These are phyloP conservation scores for Beroe ovata DNA, from an alignment of 37 sponge, comb jelly and placozoan genomes.

Conservation along the genomic window DNA sequence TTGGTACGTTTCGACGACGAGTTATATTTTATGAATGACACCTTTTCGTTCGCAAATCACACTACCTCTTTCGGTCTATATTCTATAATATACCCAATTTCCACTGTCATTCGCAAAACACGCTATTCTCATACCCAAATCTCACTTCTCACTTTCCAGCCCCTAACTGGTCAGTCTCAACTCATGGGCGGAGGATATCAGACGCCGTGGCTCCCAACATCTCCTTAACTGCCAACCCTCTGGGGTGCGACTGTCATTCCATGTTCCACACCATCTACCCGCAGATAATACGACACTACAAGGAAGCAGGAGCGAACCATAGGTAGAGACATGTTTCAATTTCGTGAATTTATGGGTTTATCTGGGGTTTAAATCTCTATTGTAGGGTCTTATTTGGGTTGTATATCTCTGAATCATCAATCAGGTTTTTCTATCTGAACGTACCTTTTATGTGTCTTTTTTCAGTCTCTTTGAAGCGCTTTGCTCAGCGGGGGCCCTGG, in stretches of 20 bases:
- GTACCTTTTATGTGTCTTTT: too few relatives aligned
- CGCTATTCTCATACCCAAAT: background rate
- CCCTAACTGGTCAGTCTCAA: background rate
- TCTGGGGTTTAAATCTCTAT: too few relatives aligned
- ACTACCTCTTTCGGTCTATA: too few relatives aligned
- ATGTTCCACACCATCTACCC: conserved; percentile 83
- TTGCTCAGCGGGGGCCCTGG: conserved; percentile 63
- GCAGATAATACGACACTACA: conserved; percentile 86
- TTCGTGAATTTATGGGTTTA: too few relatives aligned
- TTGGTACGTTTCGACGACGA: background rate
- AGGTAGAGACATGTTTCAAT: conserved; percentile 71
- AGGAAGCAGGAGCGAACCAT: conserved; percentile 72
- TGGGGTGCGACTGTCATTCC: conserved; percentile 40
- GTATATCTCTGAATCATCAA: too few relatives aligned
- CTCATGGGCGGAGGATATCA: background rate
- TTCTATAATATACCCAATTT: too few relatives aligned
- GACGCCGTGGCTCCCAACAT: background rate
- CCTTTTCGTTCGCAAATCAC: too few relatives aligned
- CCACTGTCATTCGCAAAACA: too few relatives aligned
- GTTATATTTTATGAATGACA: too few relatives aligned
- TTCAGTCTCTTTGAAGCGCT: conserved; percentile 65
- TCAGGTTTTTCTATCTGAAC: too few relatives aligned
- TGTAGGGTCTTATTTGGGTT: too few relatives aligned
- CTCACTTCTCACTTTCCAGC: background rate
- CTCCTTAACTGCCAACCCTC: background rate